A percentile compares a stretch with the other conserved stretches of the same genome.
Evolutionary conservation across 35 echinoderm and acorn worm species (phyloP).

Genomic region (Lytechinus pictus): DNA sequence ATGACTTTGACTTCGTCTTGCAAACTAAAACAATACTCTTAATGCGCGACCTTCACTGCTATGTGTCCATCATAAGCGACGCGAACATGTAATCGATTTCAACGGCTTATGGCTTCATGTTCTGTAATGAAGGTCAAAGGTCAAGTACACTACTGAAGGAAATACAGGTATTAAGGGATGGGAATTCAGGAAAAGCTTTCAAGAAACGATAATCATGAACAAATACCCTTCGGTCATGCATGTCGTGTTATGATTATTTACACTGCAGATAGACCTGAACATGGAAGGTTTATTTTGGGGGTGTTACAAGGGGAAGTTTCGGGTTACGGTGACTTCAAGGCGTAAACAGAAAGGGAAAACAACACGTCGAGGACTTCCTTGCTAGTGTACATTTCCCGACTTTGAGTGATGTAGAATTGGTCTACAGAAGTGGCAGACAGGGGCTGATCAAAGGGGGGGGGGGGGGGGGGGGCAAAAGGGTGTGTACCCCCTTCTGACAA

Average conservation of each 20-base stretch:
- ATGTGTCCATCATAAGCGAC: not conserved
- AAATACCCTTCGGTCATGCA: not conserved
- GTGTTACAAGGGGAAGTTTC: not conserved
- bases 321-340: not conserved
- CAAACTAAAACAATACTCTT: not conserved
- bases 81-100: not conserved
- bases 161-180: not conserved
- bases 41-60: not conserved
- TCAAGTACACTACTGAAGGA: not conserved
- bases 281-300: not conserved
- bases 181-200: not conserved
- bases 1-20: too few species aligned
- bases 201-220: not conserved
- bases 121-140: not conserved
- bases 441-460: too few species aligned
- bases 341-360: not conserved
- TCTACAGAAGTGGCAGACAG: too few species aligned
- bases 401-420: not conserved
- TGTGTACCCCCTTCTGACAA: too few species aligned
- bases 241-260: not conserved
- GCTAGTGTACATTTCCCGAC: not conserved
- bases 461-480: too few species aligned
- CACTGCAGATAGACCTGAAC: not conserved
- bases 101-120: not conserved
- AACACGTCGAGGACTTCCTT: not conserved